These are phyloP conservation scores for Malurus leucopterus DNA, from an alignment of 2,797 vertebrate genomes.

Conservation along the genomic window DNA sequence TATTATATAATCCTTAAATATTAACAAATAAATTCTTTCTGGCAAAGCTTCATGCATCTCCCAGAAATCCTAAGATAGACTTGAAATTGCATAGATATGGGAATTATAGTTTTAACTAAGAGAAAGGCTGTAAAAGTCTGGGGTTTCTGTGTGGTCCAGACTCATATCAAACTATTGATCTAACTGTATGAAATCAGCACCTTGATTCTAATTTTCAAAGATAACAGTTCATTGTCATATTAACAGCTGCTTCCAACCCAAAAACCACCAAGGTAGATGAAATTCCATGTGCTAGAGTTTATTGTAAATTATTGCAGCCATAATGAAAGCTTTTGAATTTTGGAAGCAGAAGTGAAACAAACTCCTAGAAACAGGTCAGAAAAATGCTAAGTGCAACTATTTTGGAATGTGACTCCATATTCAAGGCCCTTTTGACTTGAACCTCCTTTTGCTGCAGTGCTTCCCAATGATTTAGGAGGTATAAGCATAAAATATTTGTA, in stretches of 20 bases:
- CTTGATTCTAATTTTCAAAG: neutral
- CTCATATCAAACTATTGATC: neutral
- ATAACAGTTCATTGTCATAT: neutral
- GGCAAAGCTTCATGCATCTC: neutral
- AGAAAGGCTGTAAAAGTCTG: neutral
- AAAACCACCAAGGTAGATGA: neutral
- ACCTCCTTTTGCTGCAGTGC: neutral
- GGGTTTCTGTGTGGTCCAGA: neutral
- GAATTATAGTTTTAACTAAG: neutral
- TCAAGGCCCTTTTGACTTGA: neutral
- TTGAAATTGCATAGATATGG: neutral
- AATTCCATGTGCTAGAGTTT: neutral
- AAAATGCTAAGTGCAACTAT: neutral
- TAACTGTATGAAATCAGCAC: neutral
- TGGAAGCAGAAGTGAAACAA: neutral
- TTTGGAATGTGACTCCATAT: neutral
- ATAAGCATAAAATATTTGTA: neutral
- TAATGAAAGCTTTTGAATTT: neutral
- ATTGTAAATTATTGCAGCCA: neutral
- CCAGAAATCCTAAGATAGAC: neutral
- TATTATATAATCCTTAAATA: neutral
- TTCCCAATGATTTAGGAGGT: neutral
- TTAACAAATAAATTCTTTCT: neutral
- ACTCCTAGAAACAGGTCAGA: neutral
- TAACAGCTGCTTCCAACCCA: neutral